phyloP scores from a whole-genome alignment of 1,140 invertebrate genomes.

The Cotesia vestalis region DNA sequence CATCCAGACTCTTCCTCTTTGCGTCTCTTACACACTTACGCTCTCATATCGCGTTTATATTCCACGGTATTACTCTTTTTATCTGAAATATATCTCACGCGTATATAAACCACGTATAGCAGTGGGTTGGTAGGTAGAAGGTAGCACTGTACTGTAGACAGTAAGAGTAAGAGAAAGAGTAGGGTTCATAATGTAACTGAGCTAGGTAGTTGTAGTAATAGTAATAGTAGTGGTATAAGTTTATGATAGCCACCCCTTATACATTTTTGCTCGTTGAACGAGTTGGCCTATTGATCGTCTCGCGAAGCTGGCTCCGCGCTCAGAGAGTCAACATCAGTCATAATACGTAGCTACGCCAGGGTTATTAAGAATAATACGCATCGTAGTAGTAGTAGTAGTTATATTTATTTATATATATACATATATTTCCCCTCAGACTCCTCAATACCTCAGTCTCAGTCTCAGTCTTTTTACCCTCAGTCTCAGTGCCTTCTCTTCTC shows the following conservation, averaged over 20 bases:
- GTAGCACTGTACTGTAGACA: background rate
- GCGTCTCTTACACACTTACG: background rate
- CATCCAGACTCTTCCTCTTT: constrained; percentile 12
- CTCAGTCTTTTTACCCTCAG: constrained; percentile 21
- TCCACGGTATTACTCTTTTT: too few species aligned
- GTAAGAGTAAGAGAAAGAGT: background rate
- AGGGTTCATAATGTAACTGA: background rate
- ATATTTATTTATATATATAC: too few species aligned
- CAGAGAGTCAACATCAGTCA: constrained; percentile 66
- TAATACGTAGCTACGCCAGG: constrained; percentile 63
- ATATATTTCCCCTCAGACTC: constrained; percentile 24
- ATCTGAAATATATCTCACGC: background rate
- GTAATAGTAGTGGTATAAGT: constrained; percentile 3
- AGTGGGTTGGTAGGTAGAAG: too few species aligned
- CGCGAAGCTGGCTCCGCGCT: constrained; percentile 42
- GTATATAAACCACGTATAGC: background rate
- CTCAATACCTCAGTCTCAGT: constrained; percentile 7
- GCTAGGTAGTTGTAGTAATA: background rate
- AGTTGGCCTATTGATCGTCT: constrained; percentile 62
- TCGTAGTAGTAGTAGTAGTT: constrained; percentile 58
- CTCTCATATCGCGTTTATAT: too few species aligned
- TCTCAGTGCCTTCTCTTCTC: constrained; percentile 37
- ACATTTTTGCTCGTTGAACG: constrained; percentile 34
- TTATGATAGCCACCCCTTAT: constrained; percentile 13
- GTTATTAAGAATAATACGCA: constrained; percentile 68